These are phyloP conservation scores for Cheirogaleus major DNA, from an alignment of 2,797 vertebrate species.

Conservation along the genomic window DNA sequence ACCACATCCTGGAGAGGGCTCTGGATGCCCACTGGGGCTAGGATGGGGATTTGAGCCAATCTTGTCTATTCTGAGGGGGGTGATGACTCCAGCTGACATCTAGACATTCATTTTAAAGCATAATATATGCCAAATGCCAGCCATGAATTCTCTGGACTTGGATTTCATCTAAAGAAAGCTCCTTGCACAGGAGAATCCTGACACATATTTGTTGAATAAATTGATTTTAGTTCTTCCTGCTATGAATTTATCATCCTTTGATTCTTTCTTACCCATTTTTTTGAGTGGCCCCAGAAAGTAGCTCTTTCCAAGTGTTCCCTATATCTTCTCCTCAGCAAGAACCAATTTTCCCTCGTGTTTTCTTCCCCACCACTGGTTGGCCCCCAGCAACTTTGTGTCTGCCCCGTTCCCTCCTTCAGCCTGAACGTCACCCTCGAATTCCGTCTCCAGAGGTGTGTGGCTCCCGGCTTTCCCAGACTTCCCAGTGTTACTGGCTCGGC, in stretches of 20 bases:
- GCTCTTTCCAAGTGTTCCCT: slow-evolving; percentile 11
- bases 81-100: neutral
- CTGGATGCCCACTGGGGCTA: neutral
- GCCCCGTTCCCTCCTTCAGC: neutral
- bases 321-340: neutral
- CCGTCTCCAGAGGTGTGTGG: neutral
- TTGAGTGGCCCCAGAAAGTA: neutral
- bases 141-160: neutral
- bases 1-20: neutral
- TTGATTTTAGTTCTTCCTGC: neutral
- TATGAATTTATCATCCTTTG: slow-evolving; percentile 3
- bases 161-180: neutral
- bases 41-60: neutral
- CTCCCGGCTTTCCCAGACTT: neutral
- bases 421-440: neutral
- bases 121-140: neutral
- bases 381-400: neutral
- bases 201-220: neutral
- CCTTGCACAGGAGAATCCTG: neutral
- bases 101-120: neutral
- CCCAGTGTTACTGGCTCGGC: neutral
- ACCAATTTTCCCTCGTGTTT: neutral
- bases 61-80: neutral
- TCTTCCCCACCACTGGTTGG: neutral
- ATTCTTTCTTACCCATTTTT: neutral